Percentiles rank a stretch among this genome's conserved stretches.
Evolutionary conservation across 2,113 vertebrate genomes (phyloP).

Genomic region (Nycticryphes semicollaris): DNA sequence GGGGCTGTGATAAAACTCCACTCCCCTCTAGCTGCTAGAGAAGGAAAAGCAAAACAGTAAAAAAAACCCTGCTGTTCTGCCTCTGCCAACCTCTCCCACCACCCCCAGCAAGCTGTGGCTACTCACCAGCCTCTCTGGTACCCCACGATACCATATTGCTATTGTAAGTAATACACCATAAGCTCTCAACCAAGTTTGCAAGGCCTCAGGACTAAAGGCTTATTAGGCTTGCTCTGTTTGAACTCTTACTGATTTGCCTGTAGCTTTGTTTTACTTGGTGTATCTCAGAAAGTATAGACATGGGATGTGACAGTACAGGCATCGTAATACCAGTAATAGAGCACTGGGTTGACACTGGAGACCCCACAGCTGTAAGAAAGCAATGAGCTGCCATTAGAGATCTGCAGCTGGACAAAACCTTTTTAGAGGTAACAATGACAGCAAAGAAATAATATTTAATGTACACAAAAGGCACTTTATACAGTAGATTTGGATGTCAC

Average conservation of each 20-base stretch:
- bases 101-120: background rate
- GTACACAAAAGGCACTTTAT: background rate
- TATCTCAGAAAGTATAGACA: background rate
- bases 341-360: background rate
- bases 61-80: background rate
- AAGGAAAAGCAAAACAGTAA: background rate
- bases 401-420: background rate
- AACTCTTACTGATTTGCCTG: background rate
- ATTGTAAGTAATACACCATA: background rate
- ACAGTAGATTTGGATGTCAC: background rate
- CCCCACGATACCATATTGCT: fast-evolving
- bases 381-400: background rate
- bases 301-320: background rate
- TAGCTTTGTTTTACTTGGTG: background rate
- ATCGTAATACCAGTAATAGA: background rate
- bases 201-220: background rate
- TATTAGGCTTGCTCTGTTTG: background rate
- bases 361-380: background rate
- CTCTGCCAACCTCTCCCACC: background rate
- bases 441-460: background rate
- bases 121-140: background rate
- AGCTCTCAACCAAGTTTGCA: background rate
- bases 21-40: constrained; percentile 16
- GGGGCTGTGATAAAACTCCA: background rate
- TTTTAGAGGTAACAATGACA: background rate